phyloP scores from a whole-genome alignment of 2,888 invertebrate species.

The Anodontia alba region DNA sequence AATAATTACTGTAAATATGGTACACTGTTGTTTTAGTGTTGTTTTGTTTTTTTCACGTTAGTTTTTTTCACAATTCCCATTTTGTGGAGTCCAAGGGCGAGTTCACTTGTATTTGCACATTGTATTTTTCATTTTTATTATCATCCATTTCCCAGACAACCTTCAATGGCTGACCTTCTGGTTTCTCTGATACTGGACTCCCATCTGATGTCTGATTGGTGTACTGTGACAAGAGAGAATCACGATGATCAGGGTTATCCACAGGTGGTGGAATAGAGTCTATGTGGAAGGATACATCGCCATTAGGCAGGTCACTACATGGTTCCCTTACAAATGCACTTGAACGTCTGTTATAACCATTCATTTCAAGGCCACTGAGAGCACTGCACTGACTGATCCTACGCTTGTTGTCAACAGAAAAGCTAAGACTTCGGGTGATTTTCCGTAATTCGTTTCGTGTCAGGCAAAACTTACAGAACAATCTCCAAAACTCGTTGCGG shows the following conservation, averaged over 20 bases:
- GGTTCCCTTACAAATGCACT: too few relatives aligned
- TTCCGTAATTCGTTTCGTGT: constrained; percentile 70
- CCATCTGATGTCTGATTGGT: constrained; percentile 13
- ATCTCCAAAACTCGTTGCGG: constrained; percentile 81
- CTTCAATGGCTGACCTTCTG: constrained; percentile 29
- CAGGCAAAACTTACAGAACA: constrained; percentile 80
- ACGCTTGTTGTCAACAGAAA: constrained; percentile 72
- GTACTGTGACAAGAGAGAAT: not conserved
- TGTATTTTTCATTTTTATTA: constrained; percentile 59
- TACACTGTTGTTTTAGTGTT: too few relatives aligned
- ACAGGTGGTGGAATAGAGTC: constrained; percentile 49
- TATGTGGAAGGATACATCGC: constrained; percentile 17
- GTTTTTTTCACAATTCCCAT: not conserved
- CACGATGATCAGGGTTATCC: constrained; percentile 13
- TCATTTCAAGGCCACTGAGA: constrained; percentile 56
- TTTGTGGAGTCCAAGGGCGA: not conserved
- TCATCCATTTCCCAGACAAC: constrained; percentile 60
- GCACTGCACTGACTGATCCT: constrained; percentile 56
- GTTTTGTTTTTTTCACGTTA: too few relatives aligned
- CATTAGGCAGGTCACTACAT: not conserved
- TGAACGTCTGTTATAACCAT: constrained; percentile 39
- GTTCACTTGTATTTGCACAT: constrained; percentile 30
- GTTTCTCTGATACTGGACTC: not conserved
- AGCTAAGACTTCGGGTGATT: constrained; percentile 72
- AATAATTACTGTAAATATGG: too few relatives aligned